These are phyloP conservation scores for Aspidapion aeneum DNA, from an alignment of 2,888 invertebrate genomes.

Conservation along the genomic window DNA sequence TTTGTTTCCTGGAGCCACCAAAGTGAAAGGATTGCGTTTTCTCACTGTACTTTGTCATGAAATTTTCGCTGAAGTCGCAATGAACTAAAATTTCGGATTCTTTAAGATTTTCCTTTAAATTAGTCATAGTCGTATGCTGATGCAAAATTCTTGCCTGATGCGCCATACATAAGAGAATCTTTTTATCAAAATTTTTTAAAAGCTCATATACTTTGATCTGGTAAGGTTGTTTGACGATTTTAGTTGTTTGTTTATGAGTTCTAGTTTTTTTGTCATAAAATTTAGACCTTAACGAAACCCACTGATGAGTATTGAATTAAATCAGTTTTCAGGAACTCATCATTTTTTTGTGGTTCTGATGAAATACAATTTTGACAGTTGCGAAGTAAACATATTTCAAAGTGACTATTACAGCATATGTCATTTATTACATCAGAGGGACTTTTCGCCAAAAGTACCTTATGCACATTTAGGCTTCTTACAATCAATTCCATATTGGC, in stretches of 20 bases:
- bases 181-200: too few species aligned
- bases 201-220: background rate
- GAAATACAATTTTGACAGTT: background rate
- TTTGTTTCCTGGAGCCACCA: constrained; percentile 8
- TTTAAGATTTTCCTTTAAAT: too few species aligned
- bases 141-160: too few species aligned
- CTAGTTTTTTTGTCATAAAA: background rate
- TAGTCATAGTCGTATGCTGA: too few species aligned
- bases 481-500: background rate
- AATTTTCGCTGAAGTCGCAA: constrained; percentile 9
- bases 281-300: background rate
- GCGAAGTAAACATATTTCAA: background rate
- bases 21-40: constrained; percentile 9
- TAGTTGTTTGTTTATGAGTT: background rate
- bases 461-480: background rate
- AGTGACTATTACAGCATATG: background rate
- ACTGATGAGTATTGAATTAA: background rate
- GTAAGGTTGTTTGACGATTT: background rate
- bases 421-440: background rate
- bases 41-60: background rate
- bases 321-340: background rate
- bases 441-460: background rate
- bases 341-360: background rate
- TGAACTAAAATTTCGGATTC: constrained; percentile 7
- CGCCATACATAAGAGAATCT: too few species aligned